phyloP scores from a whole-genome alignment of 92 coral and sea anemone genomes.

The Metridium senile region DNA sequence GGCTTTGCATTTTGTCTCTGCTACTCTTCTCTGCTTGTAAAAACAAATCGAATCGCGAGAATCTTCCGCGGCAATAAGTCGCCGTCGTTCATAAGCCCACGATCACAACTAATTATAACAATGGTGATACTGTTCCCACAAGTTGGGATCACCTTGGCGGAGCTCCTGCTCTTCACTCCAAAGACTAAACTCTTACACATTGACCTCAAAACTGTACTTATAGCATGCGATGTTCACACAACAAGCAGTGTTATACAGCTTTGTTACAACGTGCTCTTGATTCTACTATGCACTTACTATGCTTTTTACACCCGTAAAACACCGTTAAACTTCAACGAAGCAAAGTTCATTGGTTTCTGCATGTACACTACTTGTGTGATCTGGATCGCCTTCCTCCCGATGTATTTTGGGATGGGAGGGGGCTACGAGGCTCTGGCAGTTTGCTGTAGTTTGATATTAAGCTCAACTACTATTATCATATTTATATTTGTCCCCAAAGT shows the following conservation, averaged over 20 bases:
- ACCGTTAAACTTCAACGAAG: conserved; percentile 82
- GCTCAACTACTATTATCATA: conserved; percentile 69
- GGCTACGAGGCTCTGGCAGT: conserved; percentile 59
- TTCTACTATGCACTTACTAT: conserved; percentile 67
- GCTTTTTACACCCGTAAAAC: conserved; percentile 84
- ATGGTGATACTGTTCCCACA: conserved; percentile 57
- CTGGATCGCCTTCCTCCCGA: conserved; percentile 80
- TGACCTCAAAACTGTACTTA: conserved; percentile 22
- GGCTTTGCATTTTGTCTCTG: conserved; percentile 66
- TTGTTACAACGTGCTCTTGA: conserved; percentile 64
- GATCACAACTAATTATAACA: conserved; percentile 71
- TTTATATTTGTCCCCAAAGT: conserved; percentile 76
- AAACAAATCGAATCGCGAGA: conserved; percentile 77
- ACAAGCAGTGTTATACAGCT: conserved; percentile 34
- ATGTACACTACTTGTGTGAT: conserved; percentile 76
- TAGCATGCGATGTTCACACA: conserved; percentile 49
- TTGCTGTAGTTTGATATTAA: conserved; percentile 62
- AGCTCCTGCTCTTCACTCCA: conserved; percentile 51
- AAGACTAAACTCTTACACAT: conserved; percentile 29
- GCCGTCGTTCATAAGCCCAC: conserved; percentile 73
- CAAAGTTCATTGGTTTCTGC: conserved; percentile 78
- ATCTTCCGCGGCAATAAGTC: conserved; percentile 71
- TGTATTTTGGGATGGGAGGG: conserved; percentile 67
- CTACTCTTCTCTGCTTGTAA: conserved; percentile 71
- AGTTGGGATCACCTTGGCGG: conserved; percentile 51